These are phyloP conservation scores for Cathartes aura DNA, from an alignment of 2,113 vertebrate genomes.

Conservation along the genomic window DNA sequence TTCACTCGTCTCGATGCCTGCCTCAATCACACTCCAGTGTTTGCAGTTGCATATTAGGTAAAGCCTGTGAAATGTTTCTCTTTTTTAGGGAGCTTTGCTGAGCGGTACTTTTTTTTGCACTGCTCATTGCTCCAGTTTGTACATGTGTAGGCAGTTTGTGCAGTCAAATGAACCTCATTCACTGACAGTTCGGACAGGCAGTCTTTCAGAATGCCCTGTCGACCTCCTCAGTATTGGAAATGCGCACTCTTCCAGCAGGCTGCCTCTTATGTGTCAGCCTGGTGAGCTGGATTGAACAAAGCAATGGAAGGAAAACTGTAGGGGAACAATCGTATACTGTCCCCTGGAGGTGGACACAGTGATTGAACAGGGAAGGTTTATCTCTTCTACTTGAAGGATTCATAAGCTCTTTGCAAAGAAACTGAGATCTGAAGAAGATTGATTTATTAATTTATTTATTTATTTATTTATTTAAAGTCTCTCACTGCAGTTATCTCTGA, in stretches of 20 bases:
- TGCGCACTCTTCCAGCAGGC: neutral
- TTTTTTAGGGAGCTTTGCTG: neutral
- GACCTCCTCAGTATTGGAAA: neutral
- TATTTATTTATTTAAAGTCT: too few species aligned
- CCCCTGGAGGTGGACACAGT: conserved; percentile 28
- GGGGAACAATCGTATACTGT: conserved; percentile 42
- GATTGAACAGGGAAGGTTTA: neutral
- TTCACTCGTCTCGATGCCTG: neutral
- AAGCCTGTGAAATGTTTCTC: neutral
- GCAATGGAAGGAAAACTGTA: neutral
- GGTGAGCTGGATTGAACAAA: neutral
- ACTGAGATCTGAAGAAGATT: neutral
- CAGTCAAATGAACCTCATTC: neutral
- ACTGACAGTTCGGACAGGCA: neutral
- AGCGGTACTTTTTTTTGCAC: neutral
- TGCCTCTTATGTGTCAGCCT: neutral
- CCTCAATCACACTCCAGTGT: neutral
- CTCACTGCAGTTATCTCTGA: neutral
- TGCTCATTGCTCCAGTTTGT: neutral
- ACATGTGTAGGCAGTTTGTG: neutral
- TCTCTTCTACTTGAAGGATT: neutral
- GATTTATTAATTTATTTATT: too few species aligned
- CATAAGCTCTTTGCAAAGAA: neutral
- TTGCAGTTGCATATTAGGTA: neutral
- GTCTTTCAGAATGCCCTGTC: neutral